Conservation (phyloP, 2,888 invertebrate genomes). For the Thereva nobilitata region DNA sequence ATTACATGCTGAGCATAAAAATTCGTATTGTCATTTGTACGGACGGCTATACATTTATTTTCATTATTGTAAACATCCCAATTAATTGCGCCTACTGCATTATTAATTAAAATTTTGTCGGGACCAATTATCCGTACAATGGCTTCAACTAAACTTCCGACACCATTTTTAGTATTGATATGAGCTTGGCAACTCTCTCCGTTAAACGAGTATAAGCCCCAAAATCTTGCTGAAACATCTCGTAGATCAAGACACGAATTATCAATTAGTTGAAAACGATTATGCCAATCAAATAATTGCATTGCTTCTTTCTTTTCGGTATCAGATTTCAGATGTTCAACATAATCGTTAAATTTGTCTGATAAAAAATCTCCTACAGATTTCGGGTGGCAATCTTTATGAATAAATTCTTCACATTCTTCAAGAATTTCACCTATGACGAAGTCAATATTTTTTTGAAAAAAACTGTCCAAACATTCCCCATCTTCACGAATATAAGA, state of each 20-base stretch:
- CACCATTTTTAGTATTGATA: conserved; percentile 64
- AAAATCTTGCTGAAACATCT: conserved; percentile 63
- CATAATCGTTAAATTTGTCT: conserved; percentile 53
- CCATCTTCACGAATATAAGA: conserved; percentile 61
- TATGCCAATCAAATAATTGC: conserved; percentile 66
- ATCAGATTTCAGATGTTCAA: conserved; percentile 48
- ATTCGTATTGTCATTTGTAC: conserved; percentile 48
- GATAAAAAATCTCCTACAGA: conserved; percentile 58
- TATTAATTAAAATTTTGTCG: conserved; percentile 27
- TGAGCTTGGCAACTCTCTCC: conserved; percentile 63
- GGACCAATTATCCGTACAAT: conserved; percentile 48
- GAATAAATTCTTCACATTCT: conserved; percentile 59
- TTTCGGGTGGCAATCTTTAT: conserved; percentile 47
- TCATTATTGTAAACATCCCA: conserved; percentile 23
- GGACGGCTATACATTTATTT: conserved; percentile 46
- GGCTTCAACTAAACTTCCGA: conserved; percentile 62
- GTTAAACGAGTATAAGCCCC: conserved; percentile 62
- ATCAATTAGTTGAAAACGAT: conserved; percentile 65
- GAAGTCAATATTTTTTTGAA: conserved; percentile 61
- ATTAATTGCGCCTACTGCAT: conserved; percentile 34
- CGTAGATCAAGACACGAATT: conserved; percentile 64
- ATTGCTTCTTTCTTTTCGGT: conserved; percentile 52
- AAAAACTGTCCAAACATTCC: conserved; percentile 54
- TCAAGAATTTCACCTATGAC: conserved; percentile 59
- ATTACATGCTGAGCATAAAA: conserved; percentile 63